phyloP scores from a whole-genome alignment of 1,140 invertebrate species.

The Ceratitis capitata region DNA sequence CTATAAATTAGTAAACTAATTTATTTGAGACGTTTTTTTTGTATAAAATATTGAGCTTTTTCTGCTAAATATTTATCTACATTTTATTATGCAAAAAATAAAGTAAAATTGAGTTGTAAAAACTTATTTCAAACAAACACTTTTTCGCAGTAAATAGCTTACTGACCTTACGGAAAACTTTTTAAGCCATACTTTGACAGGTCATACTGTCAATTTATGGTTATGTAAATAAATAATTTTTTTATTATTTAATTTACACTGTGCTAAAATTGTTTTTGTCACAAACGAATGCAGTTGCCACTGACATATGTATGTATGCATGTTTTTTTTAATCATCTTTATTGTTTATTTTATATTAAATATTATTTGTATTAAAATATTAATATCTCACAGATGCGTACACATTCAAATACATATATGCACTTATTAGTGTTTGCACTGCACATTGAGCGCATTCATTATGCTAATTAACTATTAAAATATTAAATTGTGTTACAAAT shows the following conservation, averaged over 20 bases:
- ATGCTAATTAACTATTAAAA: slow-evolving; percentile 31
- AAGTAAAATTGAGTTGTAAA: neutral
- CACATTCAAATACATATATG: too few species aligned
- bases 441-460: slow-evolving; percentile 21
- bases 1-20: too few species aligned
- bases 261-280: too few species aligned
- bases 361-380: neutral
- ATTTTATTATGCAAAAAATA: too few species aligned
- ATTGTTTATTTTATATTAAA: too few species aligned
- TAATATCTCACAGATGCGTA: neutral
- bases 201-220: neutral
- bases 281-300: too few species aligned
- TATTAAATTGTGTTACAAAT: slow-evolving; percentile 1
- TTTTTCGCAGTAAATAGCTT: neutral
- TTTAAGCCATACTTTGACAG: neutral
- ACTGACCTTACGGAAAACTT: neutral
- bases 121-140: neutral
- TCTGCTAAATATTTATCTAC: neutral
- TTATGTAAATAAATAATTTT: slow-evolving; percentile 29
- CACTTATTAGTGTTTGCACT: too few species aligned
- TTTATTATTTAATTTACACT: neutral
- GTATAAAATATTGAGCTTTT: too few species aligned
- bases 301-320: too few species aligned
- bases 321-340: too few species aligned
- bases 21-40: too few species aligned